These are phyloP conservation scores for Temnothorax longispinosus DNA, from an alignment of 1,140 invertebrate species.

Conservation along the genomic window DNA sequence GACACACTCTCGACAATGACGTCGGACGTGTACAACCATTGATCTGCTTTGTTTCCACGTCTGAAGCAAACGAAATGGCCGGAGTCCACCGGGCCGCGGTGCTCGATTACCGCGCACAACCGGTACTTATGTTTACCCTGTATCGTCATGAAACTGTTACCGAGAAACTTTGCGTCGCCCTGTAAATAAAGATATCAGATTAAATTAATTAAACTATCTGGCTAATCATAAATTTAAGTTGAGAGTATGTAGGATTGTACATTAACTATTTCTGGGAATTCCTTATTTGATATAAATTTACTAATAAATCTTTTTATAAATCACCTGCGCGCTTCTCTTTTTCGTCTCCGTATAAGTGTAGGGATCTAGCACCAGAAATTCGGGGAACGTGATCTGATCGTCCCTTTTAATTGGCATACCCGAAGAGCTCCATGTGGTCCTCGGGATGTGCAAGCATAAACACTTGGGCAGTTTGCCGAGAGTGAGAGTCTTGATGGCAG, in stretches of 20 bases:
- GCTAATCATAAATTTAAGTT: background rate
- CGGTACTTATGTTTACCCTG: slow-evolving; percentile 87
- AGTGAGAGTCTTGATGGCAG: slow-evolving; percentile 91
- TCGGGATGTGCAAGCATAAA: slow-evolving; percentile 94
- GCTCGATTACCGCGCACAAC: slow-evolving; percentile 94
- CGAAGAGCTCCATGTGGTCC: slow-evolving; percentile 93
- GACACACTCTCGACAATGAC: slow-evolving; percentile 81
- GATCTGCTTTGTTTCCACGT: slow-evolving; percentile 86
- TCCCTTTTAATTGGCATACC: slow-evolving; percentile 92
- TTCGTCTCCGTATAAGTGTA: slow-evolving; percentile 89
- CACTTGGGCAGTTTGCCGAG: slow-evolving; percentile 95
- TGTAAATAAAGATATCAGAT: slow-evolving; percentile 61
- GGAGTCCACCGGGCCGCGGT: slow-evolving; percentile 93
- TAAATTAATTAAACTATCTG: background rate
- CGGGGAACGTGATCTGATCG: slow-evolving; percentile 95
- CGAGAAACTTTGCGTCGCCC: slow-evolving; percentile 75
- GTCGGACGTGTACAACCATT: slow-evolving; percentile 83
- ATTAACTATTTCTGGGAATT: background rate
- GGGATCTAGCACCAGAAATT: slow-evolving; percentile 92
- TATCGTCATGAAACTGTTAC: slow-evolving; percentile 63
- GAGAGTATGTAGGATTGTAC: slow-evolving; percentile 2
- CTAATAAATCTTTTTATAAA: background rate
- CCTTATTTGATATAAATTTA: slow-evolving; percentile 10
- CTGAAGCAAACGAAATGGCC: slow-evolving; percentile 98
- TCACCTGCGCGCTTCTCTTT: slow-evolving; percentile 78